Percentiles rank a stretch among this genome's conserved stretches.
Conservation (phyloP, 2,888 invertebrate genomes). For the Rugalucina vietnamica region DNA sequence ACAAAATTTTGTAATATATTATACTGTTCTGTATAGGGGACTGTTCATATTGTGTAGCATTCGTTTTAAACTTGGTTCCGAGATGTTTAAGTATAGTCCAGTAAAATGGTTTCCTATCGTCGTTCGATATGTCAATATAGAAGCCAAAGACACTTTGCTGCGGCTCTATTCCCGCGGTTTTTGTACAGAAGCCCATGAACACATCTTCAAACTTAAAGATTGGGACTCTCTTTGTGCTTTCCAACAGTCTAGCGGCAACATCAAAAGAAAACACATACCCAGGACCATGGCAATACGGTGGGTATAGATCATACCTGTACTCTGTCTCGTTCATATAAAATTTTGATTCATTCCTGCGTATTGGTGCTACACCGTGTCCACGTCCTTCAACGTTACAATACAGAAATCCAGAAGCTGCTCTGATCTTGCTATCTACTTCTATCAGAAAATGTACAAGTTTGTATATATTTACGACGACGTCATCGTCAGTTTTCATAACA, state of each 20-base stretch:
- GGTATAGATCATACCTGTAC: neutral
- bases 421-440: neutral
- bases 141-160: neutral
- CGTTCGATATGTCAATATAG: neutral
- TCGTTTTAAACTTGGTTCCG: too few relatives aligned
- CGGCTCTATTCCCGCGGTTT: too few relatives aligned
- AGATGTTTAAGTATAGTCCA: too few relatives aligned
- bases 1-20: too few relatives aligned
- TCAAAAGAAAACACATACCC: neutral
- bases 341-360: neutral
- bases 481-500: neutral
- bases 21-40: too few relatives aligned
- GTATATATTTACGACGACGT: neutral
- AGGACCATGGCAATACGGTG: neutral
- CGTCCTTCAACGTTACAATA: neutral
- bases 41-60: too few relatives aligned
- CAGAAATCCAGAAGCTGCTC: neutral
- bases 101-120: too few relatives aligned
- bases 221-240: neutral
- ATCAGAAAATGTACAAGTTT: neutral
- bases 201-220: neutral
- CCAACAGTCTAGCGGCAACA: neutral
- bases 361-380: too few relatives aligned
- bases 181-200: neutral
- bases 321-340: neutral